phyloP scores from a whole-genome alignment of 2,888 invertebrate species.

The Coenonympha arcania region DNA sequence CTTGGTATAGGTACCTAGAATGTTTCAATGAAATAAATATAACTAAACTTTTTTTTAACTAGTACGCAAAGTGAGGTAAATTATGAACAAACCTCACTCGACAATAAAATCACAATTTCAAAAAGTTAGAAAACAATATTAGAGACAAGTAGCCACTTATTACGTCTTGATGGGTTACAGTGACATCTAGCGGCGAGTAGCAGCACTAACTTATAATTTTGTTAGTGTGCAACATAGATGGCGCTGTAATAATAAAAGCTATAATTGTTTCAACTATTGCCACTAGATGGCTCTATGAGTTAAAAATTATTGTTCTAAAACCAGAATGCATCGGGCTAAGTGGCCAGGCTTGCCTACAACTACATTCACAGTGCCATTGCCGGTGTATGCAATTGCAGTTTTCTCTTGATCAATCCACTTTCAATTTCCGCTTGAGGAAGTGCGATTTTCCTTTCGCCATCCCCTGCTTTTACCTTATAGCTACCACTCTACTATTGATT shows the following conservation, averaged over 20 bases:
- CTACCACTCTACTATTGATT: conserved; percentile 15
- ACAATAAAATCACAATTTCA: no score
- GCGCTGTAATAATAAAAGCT: conserved; percentile 25
- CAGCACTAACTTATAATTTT: conserved; percentile 24
- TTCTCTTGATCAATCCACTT: conserved; percentile 64
- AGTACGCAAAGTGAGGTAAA: no score
- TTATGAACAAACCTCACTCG: no score
- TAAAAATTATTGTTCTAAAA: conserved; percentile 1
- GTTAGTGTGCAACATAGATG: conserved; percentile 36
- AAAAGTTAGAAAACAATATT: no score
- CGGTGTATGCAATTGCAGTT: conserved; percentile 56
- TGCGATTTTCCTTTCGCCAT: conserved; percentile 66
- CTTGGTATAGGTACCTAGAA: no score
- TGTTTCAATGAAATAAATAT: no score
- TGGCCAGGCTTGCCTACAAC: neutral
- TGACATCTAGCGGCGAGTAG: conserved; percentile 38
- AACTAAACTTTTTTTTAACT: no score
- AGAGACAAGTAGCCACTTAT: no score
- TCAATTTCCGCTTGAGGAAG: conserved; percentile 72
- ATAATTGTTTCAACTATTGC: conserved; percentile 10
- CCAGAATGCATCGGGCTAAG: neutral
- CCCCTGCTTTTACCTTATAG: conserved; percentile 59
- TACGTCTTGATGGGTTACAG: no score
- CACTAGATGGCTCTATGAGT: conserved; percentile 44
- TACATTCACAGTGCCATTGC: neutral